Evolutionary conservation across 2,888 invertebrate species (phyloP).

Genomic region (Leucophenga montana): DNA sequence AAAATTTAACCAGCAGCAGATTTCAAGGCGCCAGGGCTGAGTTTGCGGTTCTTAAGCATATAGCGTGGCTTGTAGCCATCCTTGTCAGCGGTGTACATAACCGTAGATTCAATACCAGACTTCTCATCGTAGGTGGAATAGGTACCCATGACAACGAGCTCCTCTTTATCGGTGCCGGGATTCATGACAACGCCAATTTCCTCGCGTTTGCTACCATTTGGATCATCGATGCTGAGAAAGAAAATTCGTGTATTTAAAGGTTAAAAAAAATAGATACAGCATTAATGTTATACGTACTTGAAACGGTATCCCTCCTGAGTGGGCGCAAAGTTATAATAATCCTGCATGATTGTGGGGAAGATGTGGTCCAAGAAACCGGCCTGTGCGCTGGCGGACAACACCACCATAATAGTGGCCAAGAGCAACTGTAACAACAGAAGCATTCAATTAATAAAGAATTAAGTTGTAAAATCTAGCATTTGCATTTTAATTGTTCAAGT

Average conservation of each 20-base stretch:
- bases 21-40: conserved; percentile 61
- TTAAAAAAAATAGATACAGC: neutral
- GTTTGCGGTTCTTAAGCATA: conserved; percentile 66
- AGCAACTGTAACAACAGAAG: conserved; percentile 49
- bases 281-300: conserved; percentile 53
- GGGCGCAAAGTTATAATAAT: conserved; percentile 60
- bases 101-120: conserved; percentile 65
- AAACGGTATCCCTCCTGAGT: conserved; percentile 70
- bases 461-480: neutral
- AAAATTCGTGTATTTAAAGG: neutral
- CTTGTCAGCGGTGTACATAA: conserved; percentile 73
- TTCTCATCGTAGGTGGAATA: conserved; percentile 67
- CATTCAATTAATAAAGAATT: too few relatives aligned
- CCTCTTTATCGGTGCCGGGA: conserved; percentile 67
- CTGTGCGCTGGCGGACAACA: conserved; percentile 54
- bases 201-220: conserved; percentile 69
- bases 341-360: conserved; percentile 60
- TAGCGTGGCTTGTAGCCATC: conserved; percentile 70
- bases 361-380: conserved; percentile 61
- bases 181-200: conserved; percentile 71
- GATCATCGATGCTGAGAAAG: conserved; percentile 61
- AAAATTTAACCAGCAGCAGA: conserved; percentile 61
- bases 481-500: neutral
- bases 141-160: conserved; percentile 70
- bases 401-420: conserved; percentile 53